phyloP scores from a whole-genome alignment of 2,888 invertebrate species.

The Pristionchus maxplancki region DNA sequence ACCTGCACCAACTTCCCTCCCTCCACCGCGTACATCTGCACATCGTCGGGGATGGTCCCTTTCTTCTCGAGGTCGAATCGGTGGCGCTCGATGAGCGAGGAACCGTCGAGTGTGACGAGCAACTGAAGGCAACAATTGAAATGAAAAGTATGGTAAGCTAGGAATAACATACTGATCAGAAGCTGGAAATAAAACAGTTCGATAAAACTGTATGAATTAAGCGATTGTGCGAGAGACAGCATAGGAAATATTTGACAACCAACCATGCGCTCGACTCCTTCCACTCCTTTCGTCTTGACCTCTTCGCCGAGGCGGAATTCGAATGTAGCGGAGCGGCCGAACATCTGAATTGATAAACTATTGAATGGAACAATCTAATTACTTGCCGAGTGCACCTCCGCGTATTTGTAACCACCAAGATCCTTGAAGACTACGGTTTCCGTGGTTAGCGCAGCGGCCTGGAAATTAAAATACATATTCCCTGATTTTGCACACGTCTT shows the following conservation, averaged over 20 bases:
- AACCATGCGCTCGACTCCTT: background rate
- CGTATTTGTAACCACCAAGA: background rate
- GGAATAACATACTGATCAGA: too few relatives aligned
- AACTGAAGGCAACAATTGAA: too few relatives aligned
- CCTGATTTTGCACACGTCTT: too few relatives aligned
- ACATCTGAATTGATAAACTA: background rate
- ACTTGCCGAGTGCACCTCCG: background rate
- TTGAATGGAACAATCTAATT: too few relatives aligned
- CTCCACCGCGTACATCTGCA: background rate
- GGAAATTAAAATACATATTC: background rate
- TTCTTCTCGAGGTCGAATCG: background rate
- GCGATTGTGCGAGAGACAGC: too few relatives aligned
- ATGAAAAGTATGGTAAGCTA: too few relatives aligned
- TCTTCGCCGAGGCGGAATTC: background rate
- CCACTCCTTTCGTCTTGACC: background rate
- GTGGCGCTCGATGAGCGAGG: background rate
- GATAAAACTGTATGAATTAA: too few relatives aligned
- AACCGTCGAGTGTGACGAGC: background rate
- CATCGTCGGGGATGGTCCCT: background rate
- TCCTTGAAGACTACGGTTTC: background rate
- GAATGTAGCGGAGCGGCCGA: background rate
- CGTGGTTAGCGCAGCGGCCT: background rate
- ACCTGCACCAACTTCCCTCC: background rate
- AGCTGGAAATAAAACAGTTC: too few relatives aligned
- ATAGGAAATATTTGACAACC: background rate